A percentile compares a stretch with the other conserved stretches of the same genome.
phyloP scores from a whole-genome alignment of 2,888 invertebrate species.

The Seladonia tumulorum region DNA sequence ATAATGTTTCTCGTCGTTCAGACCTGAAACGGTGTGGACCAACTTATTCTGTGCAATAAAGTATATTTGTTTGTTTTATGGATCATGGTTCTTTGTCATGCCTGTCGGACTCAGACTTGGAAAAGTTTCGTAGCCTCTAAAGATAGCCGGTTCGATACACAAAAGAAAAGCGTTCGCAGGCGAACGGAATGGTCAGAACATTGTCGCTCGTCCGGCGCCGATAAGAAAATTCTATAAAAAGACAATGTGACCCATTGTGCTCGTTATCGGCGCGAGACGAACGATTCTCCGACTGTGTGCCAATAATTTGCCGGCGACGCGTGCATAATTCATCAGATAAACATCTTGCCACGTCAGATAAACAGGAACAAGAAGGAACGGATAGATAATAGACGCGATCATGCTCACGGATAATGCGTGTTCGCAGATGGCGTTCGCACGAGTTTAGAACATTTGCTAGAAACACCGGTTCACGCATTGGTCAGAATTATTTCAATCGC shows the following conservation, averaged over 20 bases:
- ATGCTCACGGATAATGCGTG: background rate
- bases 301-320: conserved; percentile 42
- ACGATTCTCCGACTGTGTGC: conserved; percentile 27
- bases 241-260: conserved; percentile 30
- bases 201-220: conserved; percentile 11
- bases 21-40: conserved; percentile 31
- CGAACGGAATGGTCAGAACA: conserved; percentile 18
- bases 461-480: conserved; percentile 29
- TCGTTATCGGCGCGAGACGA: conserved; percentile 28
- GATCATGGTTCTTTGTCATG: background rate
- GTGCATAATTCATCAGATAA: conserved; percentile 56
- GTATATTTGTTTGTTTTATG: conserved; percentile 45
- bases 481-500: background rate
- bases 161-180: background rate
- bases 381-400: conserved; percentile 26
- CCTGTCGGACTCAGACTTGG: background rate
- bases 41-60: conserved; percentile 48
- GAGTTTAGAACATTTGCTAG: background rate
- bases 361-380: conserved; percentile 23
- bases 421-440: conserved; percentile 35
- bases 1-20: conserved; percentile 4
- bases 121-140: background rate
- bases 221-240: conserved; percentile 38
- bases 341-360: conserved; percentile 61
- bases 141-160: conserved; percentile 15